Base-by-base conservation (phyloP, 2,113 vertebrate species). In the Panthera uncia region DNA sequence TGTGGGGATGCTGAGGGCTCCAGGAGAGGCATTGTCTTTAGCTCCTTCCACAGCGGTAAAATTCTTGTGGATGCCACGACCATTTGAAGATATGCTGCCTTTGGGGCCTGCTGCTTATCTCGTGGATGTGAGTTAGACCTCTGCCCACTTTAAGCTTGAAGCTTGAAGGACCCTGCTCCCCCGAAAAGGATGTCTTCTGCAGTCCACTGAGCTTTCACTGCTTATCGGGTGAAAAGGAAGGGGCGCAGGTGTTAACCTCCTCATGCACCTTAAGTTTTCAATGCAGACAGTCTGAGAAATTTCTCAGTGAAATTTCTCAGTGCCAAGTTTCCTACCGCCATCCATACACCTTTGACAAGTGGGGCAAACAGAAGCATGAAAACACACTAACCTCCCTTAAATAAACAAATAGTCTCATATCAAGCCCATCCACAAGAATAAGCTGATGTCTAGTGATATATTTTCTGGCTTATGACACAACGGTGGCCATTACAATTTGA, bases 251-350 rank as follows among this genome's bases (percentile, higher is more conserved):
- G 69, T 80, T 25, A 33, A 66, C 84, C 16, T 96, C 74, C 84
- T 63, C 4, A 0, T 48, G 63, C 2, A 36, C 73, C 79, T 63
- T 80, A 18, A 57, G 82, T 76, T 88, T 87, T 95, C 84, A 92
- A 61, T 50, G 19, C 15, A 12, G 48, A 45, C 13, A 5, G 4
- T 18, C 45, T 1, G 4, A 89, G 48, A 74, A 36, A 92, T 89
- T 89, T 74, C 92, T 87, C 73, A 95, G 86, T 81, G 48, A 74
- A 36, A 92, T 89, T 89, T 74, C 92, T 84, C 68, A 95, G 86
- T 76, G 78, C 57, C 48, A 65, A 15, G 41, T 61, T 71, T 82
- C 41, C 61, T 91, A 21, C 29, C 14, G 79, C 33, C 14, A 45
- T 25, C 38, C 61, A 87, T 10, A 45, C 21, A 81, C 11, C 61